Evolutionary conservation across 2,888 invertebrate genomes (phyloP), one percentile per base, ranked within the genome.

Genomic region (Chirona hameri): DNA sequence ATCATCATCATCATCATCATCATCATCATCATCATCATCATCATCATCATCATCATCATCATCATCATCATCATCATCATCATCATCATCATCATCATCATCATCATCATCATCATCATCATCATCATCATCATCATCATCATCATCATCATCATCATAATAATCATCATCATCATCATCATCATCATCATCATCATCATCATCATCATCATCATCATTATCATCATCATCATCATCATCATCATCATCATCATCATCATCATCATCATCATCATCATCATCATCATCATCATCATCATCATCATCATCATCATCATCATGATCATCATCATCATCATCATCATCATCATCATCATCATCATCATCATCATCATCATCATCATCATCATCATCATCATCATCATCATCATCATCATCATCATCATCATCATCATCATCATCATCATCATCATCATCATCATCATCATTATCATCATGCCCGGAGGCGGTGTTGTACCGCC

Each of bases 1-100:
- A n/a, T 65, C n/a, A 65, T 65, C n/a, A 65, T 65, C n/a, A n/a
- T 65, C n/a, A 65, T 65, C n/a, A 65, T 65, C n/a, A 65, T 65
- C n/a, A 65, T 65, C n/a, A 65, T 65, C n/a, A 65, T 65, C n/a
- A 65, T 65, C n/a, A 65, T 65, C n/a, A 65, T 65, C n/a, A 65
- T 65, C n/a, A 65, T 65, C n/a, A 65, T 65, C n/a, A 65, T 65
- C n/a, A 65, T 65, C n/a, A 65, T 65, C n/a, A 65, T 65, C n/a
- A 65, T 65, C n/a, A 65, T 65, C n/a, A 65, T 65, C n/a, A 65
- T 65, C n/a, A 65, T 65, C n/a, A 65, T 65, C n/a, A 65, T 65
- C n/a, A 65, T 65, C n/a, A 65, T 65, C n/a, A 65, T 65, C n/a
- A 65, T 65, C 65, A 65, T 65, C 65, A 65, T 65, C 65, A 65